Evolutionary conservation across 2,113 vertebrate genomes (phyloP).

Genomic region (Anolis carolinensis): DNA sequence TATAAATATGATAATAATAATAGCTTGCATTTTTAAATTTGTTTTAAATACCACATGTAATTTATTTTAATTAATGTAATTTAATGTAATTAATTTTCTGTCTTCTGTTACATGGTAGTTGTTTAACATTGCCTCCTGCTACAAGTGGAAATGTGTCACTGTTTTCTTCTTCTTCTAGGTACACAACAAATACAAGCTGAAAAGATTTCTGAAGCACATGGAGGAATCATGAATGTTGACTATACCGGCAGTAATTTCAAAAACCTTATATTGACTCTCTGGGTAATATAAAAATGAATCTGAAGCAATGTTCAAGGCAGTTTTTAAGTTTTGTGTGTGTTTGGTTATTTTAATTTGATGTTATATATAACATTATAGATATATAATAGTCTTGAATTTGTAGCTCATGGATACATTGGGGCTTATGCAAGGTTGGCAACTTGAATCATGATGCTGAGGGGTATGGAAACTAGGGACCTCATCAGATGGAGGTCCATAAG

Average conservation of each 20-base stretch:
- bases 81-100: no score
- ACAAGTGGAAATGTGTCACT: background rate
- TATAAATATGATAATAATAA: no score
- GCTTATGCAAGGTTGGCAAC: background rate
- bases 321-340: background rate
- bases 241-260: conserved; percentile 71
- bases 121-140: background rate
- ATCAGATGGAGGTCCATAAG: no score
- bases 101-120: background rate
- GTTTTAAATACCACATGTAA: background rate
- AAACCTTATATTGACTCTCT: conserved; percentile 75
- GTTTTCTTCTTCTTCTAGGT: conserved; percentile 62
- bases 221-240: conserved; percentile 51
- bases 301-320: background rate
- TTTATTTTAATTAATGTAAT: background rate
- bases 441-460: background rate
- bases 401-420: background rate
- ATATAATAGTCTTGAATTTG: background rate
- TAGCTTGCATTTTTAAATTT: background rate
- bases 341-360: background rate
- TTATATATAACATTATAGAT: background rate
- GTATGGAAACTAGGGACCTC: background rate
- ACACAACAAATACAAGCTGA: conserved; percentile 73
- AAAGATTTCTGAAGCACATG: conserved; percentile 76
- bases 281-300: conserved; percentile 68